A percentile compares a stretch with the other conserved stretches of the same genome.
phyloP scores from a whole-genome alignment of 1,140 invertebrate genomes.

The honey bee (Apis mellifera) region Amel_HAv3.1 CM009942.2:510001-510500 shows the following conservation, averaged over 20 bases:
- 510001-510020: slow-evolving; percentile 19
- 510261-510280: slow-evolving; percentile 73
- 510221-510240: slow-evolving; percentile 31
- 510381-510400: slow-evolving; percentile 60
- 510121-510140: too few relatives aligned
- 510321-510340: slow-evolving; percentile 64
- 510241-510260: slow-evolving; percentile 45
- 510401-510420: slow-evolving; percentile 26
- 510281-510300: slow-evolving; percentile 72
- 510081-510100: too few relatives aligned
- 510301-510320: slow-evolving; percentile 64
- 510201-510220: slow-evolving; percentile 10
- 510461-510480: slow-evolving; percentile 2
- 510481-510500: slow-evolving; percentile 14
- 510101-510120: too few relatives aligned
- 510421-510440: slow-evolving; percentile 47
- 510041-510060: background rate
- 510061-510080: too few relatives aligned
- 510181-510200: background rate
- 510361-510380: slow-evolving; percentile 62
- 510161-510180: too few relatives aligned
- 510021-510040: slow-evolving; percentile 44
- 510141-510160: too few relatives aligned
- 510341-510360: slow-evolving; percentile 79
- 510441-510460: slow-evolving; percentile 52